phyloP scores from a whole-genome alignment of 2,113 vertebrate genomes.

The Archocentrus centrarchus region DNA sequence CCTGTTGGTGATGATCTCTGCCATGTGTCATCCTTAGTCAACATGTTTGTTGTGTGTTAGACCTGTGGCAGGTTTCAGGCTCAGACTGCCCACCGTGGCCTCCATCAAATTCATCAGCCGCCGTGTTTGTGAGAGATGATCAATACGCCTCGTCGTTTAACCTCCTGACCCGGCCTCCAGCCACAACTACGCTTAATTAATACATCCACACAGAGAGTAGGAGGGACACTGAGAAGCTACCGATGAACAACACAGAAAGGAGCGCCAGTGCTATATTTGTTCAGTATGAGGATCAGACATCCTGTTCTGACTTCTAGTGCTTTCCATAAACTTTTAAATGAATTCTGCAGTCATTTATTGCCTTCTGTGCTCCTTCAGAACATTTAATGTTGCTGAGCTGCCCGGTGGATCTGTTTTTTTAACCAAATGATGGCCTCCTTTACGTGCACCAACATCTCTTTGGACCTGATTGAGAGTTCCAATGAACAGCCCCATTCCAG shows the following conservation, averaged over 20 bases:
- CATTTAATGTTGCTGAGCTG: too few species aligned
- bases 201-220: background rate
- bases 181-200: background rate
- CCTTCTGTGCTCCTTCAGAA: too few species aligned
- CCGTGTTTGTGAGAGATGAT: background rate
- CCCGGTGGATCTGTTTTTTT: too few species aligned
- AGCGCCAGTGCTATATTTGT: background rate
- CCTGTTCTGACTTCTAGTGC: background rate
- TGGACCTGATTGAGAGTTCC: too few species aligned
- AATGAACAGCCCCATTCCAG: too few species aligned
- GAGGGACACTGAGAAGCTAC: background rate
- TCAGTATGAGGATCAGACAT: background rate
- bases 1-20: background rate
- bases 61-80: constrained; percentile 13
- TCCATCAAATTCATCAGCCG: background rate
- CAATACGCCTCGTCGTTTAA: background rate
- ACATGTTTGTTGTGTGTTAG: background rate
- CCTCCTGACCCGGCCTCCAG: background rate
- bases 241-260: background rate
- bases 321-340: background rate
- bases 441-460: too few species aligned
- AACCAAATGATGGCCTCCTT: too few species aligned
- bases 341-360: too few species aligned
- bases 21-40: background rate
- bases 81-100: background rate